Evolutionary conservation across 1,140 invertebrate genomes (phyloP).

Genomic region (Heliconius congener): DNA sequence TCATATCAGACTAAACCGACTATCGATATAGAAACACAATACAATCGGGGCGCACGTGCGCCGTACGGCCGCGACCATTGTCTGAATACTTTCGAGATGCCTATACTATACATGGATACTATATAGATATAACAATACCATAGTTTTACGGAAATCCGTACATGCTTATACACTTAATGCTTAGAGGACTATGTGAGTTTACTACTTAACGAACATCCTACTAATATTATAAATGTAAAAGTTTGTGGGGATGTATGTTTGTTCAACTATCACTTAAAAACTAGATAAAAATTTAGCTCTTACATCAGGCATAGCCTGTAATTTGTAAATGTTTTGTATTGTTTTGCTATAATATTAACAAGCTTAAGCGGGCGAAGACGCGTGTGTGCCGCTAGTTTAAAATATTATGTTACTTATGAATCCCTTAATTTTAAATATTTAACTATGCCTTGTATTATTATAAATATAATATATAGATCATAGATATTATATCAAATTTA

Average conservation of each 20-base stretch:
- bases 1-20: constrained; percentile 3
- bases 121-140: constrained; percentile 44
- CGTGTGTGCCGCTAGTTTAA: background rate
- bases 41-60: constrained; percentile 60
- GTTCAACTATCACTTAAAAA: too few species aligned
- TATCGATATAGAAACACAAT: constrained; percentile 24
- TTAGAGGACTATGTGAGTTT: background rate
- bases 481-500: too few species aligned
- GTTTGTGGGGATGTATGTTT: too few species aligned
- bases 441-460: too few species aligned
- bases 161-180: constrained; percentile 62
- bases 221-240: too few species aligned
- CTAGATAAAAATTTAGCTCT: too few species aligned
- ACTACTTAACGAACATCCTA: background rate
- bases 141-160: constrained; percentile 69
- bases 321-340: too few species aligned
- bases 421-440: background rate
- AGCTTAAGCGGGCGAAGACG: too few species aligned
- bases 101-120: background rate
- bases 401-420: background rate
- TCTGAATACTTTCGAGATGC: constrained; percentile 46
- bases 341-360: too few species aligned
- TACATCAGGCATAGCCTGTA: too few species aligned
- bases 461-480: too few species aligned
- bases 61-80: constrained; percentile 53